Conservation (phyloP, 2,797 vertebrate genomes). For the Acrossocheilus wenchowensis region DNA sequence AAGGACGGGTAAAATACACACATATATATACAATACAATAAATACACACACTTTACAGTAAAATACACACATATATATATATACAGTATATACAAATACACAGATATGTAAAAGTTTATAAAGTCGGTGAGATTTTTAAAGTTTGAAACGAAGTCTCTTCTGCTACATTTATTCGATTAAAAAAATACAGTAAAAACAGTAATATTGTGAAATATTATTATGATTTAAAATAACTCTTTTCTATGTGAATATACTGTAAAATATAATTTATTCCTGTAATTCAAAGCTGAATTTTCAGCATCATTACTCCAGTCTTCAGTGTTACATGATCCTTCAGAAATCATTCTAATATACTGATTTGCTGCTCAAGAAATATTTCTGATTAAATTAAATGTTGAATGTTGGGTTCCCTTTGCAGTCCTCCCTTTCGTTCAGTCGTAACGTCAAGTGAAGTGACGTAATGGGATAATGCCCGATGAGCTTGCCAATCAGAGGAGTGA, state of each 20-base stretch:
- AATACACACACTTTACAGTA: neutral
- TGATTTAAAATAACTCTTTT: neutral
- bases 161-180: neutral
- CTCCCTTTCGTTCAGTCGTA: no score
- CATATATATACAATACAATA: no score
- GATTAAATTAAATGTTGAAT: no score
- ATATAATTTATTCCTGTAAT: neutral
- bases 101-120: neutral
- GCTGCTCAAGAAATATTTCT: neutral
- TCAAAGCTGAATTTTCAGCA: neutral
- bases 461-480: no score
- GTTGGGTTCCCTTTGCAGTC: no score
- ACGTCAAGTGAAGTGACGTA: no score
- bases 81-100: neutral
- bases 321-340: neutral
- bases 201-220: neutral
- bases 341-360: neutral
- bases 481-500: no score
- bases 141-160: neutral
- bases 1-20: no score
- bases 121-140: neutral
- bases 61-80: neutral
- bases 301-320: neutral
- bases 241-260: neutral
- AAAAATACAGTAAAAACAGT: neutral